Evolutionary conservation across 2,797 vertebrate species (phyloP), one percentile per base, ranked within the genome.

Genomic region (Sphenodon punctatus): DNA sequence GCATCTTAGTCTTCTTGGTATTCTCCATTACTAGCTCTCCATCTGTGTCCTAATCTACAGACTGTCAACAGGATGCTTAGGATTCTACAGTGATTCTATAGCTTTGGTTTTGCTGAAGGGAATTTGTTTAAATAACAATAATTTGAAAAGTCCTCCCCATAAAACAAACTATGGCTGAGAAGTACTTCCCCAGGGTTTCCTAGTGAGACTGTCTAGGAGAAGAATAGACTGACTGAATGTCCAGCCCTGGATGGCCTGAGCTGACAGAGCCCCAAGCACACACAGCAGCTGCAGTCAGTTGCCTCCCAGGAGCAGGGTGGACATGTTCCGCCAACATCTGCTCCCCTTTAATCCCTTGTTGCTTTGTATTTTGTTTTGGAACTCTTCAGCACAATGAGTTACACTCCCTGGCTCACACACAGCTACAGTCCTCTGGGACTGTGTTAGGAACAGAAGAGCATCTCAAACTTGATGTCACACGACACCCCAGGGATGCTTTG

Each of bases 341-440:
- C 84, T 93, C 66, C 49, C 36, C 55, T 90, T 91, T 90, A 87
- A 85, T 90, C 88, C 83, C 64, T 68, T 82, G 64, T 85, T 91
- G 68, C 61, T 90, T 87, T 88, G 67, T 87, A 65, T 77, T 92
- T 90, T 82, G 36, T 41, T 81, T 49, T 55, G n/a, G 48, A 4
- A 7, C 43, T 86, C 77, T 88, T 70, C 48, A 80, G 64, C 3
- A 0, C 80, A 91, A 48, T 69, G 55, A 89, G 23, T 77, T 80
- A 48, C 81, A n/a, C 20, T 43, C 42, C 73, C 88, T 91, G 86
- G 89, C 71, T 45, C 32, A 51, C 60, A 45, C 60, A 78, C 66
- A 86, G 82, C 22, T 58, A 30, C 75, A 56, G 48, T 85, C 59
- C 66, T 73, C 3, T 4, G 23, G 36, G 59, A 46, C 73, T 71